Evolutionary conservation across 2,888 invertebrate species (phyloP).

Genomic region (Chymomyza amoena): DNA sequence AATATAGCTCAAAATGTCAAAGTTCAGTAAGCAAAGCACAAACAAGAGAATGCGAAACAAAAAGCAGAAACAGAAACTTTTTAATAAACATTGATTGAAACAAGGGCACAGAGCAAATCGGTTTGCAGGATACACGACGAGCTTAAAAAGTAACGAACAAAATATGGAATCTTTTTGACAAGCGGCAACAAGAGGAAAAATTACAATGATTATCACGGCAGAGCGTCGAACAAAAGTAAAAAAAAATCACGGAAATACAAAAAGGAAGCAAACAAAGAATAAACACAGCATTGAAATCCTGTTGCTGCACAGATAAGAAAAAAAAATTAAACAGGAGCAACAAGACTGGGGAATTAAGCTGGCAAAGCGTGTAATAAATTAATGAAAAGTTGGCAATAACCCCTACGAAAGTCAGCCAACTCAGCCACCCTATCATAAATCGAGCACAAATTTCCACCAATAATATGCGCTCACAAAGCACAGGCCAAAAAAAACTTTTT

Average conservation of each 20-base stretch:
- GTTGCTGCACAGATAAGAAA: neutral
- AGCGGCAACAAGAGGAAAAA: conserved; percentile 20
- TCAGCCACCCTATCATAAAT: neutral
- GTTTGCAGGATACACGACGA: neutral
- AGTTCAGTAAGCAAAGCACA: conserved; percentile 41
- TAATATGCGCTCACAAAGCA: conserved; percentile 17
- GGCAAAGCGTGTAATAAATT: conserved; percentile 61
- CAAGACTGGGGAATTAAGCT: conserved; percentile 11
- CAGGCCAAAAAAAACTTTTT: conserved; percentile 49
- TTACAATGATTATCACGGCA: conserved; percentile 48
- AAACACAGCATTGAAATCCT: neutral
- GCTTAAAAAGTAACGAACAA: conserved; percentile 25
- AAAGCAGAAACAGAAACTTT: conserved; percentile 45
- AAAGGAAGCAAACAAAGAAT: neutral
- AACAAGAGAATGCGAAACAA: conserved; percentile 5
- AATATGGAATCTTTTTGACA: conserved; percentile 41
- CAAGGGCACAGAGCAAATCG: conserved; percentile 21
- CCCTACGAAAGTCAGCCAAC: neutral
- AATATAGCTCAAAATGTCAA: conserved; percentile 51
- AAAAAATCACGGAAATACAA: neutral
- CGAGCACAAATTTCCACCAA: conserved; percentile 10
- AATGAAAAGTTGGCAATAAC: conserved; percentile 56
- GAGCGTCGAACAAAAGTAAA: neutral
- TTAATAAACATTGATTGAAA: conserved; percentile 61
- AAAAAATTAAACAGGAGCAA: conserved; percentile 8